Evolutionary conservation across 2,888 invertebrate genomes (phyloP).

Genomic region (Dascillus cervinus): DNA sequence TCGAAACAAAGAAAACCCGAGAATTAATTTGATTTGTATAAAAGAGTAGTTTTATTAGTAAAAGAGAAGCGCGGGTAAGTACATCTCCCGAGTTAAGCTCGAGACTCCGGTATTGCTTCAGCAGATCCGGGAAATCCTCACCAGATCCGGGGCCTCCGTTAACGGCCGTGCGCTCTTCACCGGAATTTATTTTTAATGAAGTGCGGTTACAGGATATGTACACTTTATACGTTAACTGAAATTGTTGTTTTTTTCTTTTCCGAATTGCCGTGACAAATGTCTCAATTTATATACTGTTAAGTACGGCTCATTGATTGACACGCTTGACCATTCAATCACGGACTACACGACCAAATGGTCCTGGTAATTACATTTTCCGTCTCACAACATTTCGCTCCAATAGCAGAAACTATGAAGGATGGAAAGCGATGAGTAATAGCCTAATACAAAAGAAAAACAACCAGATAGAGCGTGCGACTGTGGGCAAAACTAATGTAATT

Average conservation of each 20-base stretch:
- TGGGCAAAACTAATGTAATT: constrained; percentile 39
- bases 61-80: constrained; percentile 13
- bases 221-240: constrained; percentile 14
- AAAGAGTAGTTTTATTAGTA: constrained; percentile 18
- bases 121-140: constrained; percentile 43
- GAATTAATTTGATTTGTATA: constrained; percentile 17
- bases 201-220: constrained; percentile 33
- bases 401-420: constrained; percentile 12
- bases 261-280: constrained; percentile 22
- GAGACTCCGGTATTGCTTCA: constrained; percentile 23
- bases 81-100: constrained; percentile 11
- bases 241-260: too few relatives aligned
- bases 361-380: constrained; percentile 10
- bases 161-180: constrained; percentile 34
- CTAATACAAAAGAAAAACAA: constrained; percentile 9
- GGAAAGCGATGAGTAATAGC: constrained; percentile 13
- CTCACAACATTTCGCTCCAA: constrained; percentile 12
- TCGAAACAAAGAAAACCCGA: constrained; percentile 15
- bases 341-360: constrained; percentile 19
- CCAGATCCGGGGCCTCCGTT: constrained; percentile 43
- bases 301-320: constrained; percentile 24
- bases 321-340: constrained; percentile 19
- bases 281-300: constrained; percentile 30
- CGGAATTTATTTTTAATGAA: constrained; percentile 50
- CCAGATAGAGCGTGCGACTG: constrained; percentile 40